Percentiles rank a stretch among this genome's conserved stretches.
Evolutionary conservation across 2,797 vertebrate species (phyloP).

Genomic region (Cossypha dichroa): DNA sequence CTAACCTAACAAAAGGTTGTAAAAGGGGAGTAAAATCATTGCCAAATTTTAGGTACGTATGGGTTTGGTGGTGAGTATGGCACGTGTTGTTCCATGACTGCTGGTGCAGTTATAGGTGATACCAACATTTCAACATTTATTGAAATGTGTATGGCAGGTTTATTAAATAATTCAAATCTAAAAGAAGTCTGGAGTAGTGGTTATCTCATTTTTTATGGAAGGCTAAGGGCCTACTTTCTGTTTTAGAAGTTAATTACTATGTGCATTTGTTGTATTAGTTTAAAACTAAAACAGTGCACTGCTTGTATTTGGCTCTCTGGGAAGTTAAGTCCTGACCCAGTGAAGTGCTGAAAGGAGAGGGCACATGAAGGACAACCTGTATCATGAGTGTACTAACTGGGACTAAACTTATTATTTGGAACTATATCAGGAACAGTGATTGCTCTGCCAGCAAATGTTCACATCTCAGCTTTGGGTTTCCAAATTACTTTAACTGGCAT

Average conservation of each 20-base stretch:
- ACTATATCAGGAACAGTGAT: not conserved
- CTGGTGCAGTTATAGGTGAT: rapidly evolving
- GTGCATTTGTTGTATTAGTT: not conserved
- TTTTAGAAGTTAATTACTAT: not conserved
- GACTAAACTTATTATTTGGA: not conserved
- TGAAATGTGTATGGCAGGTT: not conserved
- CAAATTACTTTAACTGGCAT: not conserved
- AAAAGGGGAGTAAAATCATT: not conserved
- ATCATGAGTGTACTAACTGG: not conserved
- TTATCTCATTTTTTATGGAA: not conserved
- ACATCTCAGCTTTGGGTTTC: not conserved
- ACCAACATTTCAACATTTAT: not conserved
- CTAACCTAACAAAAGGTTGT: not conserved
- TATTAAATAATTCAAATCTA: not conserved
- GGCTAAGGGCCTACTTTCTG: not conserved
- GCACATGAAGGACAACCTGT: not conserved
- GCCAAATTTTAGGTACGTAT: not conserved
- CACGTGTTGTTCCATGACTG: not conserved
- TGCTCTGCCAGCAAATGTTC: not conserved
- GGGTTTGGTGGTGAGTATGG: not conserved
- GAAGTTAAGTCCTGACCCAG: not conserved
- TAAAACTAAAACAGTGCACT: not conserved
- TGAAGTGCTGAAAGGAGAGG: not conserved
- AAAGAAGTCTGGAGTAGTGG: rapidly evolving
- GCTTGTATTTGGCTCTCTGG: not conserved